Evolutionary conservation across 1,140 invertebrate genomes (phyloP).

Genomic region (Lepidostoma basale): DNA sequence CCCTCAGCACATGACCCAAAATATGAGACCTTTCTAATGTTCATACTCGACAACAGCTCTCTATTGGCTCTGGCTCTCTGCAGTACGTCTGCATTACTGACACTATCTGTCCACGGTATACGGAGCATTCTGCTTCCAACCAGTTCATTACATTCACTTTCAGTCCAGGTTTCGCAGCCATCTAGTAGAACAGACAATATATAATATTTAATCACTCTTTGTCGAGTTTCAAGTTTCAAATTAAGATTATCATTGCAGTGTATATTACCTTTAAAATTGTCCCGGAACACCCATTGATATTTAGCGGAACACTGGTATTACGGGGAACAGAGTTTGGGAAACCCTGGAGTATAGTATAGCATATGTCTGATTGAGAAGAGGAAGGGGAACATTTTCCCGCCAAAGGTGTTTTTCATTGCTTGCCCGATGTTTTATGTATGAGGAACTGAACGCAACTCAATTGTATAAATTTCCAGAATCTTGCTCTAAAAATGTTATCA

Average conservation of each 20-base stretch:
- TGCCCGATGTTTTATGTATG: slow-evolving; percentile 1
- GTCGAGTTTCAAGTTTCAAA: neutral
- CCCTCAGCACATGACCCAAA: too few relatives aligned
- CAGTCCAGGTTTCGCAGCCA: too few relatives aligned
- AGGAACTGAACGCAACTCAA: neutral
- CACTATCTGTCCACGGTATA: too few relatives aligned
- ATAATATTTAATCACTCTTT: too few relatives aligned
- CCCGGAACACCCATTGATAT: neutral
- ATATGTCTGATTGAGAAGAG: neutral
- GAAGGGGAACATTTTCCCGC: neutral
- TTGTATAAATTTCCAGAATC: neutral
- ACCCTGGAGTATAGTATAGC: neutral
- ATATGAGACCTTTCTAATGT: too few relatives aligned
- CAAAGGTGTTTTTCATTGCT: slow-evolving; percentile 3
- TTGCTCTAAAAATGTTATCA: neutral
- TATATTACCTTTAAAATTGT: neutral
- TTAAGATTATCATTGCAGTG: neutral
- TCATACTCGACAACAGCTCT: too few relatives aligned
- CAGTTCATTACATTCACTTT: too few relatives aligned
- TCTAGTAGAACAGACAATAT: too few relatives aligned
- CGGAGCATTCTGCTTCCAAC: too few relatives aligned
- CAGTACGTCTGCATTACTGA: too few relatives aligned
- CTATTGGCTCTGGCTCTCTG: too few relatives aligned
- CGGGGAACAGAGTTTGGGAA: neutral
- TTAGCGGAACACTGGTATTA: neutral